Evolutionary conservation across 1,140 invertebrate species (phyloP).

Genomic region (Schlechtendalia chinensis): DNA sequence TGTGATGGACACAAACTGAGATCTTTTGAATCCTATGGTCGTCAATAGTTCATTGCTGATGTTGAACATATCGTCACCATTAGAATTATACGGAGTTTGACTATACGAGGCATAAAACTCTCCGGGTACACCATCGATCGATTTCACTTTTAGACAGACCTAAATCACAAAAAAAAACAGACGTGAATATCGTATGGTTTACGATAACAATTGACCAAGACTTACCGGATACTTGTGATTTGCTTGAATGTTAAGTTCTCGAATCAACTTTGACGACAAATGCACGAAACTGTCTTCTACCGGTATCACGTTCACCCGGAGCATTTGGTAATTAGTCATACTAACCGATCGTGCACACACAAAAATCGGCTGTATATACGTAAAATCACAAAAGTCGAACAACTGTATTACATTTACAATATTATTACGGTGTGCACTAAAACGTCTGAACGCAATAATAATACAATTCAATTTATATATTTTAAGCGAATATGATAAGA

Average conservation of each 20-base stretch:
- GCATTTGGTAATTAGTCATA: neutral
- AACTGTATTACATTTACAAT: too few relatives aligned
- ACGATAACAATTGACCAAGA: neutral
- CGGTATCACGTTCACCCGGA: neutral
- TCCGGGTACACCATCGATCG: neutral
- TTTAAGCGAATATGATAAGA: too few relatives aligned
- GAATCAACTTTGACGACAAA: slow-evolving; percentile 31
- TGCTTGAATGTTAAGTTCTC: neutral
- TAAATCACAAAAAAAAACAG: neutral
- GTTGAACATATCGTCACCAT: slow-evolving; percentile 24
- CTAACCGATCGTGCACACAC: too few relatives aligned
- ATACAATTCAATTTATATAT: too few relatives aligned
- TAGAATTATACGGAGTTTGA: slow-evolving; percentile 33
- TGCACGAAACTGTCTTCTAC: slow-evolving; percentile 24
- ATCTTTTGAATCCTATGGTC: neutral
- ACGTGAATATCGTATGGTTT: neutral
- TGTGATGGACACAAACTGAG: neutral
- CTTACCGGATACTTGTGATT: neutral
- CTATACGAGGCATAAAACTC: slow-evolving; percentile 8
- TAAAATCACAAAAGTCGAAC: too few relatives aligned
- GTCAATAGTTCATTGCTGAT: slow-evolving; percentile 6
- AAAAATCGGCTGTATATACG: too few relatives aligned
- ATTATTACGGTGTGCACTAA: too few relatives aligned
- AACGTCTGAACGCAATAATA: too few relatives aligned
- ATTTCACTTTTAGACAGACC: slow-evolving; percentile 22